Evolutionary conservation across 2,888 invertebrate genomes (phyloP), one percentile per base, ranked within the genome.

Genomic region (Ichneumoninae sp.): DNA sequence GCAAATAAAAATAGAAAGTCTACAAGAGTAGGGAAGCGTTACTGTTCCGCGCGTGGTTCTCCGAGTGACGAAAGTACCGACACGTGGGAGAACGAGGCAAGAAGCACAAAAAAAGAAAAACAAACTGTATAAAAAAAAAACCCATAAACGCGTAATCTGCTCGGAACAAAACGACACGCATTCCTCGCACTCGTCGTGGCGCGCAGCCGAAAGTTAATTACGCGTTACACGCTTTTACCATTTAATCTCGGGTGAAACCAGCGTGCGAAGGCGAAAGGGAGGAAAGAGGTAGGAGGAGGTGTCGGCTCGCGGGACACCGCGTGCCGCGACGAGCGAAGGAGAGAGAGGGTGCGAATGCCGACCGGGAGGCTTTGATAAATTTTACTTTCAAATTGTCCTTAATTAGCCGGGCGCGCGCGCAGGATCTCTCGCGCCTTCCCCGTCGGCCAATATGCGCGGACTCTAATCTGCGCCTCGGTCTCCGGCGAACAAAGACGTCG

Each of bases 151-250:
- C 40, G 78, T 72, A 79, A 78, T 77, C 69, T 40, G 71, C 26
- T 74, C 60, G 80, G 75, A 84, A 84, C 79, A 86, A 86, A 85
- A 85, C 83, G 80, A 84, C 82, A 72, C 72, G 75, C 70, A 84
- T 86, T 86, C 79, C 76, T 82, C 79, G 70, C 81, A 77, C 84
- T 79, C 65, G 40, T 65, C 82, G 62, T 50, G 68, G 52, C 57
- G 57, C 54, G 36, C 44, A 50, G 36, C 71, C 81, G 62, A 87
- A 86, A 87, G 86, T 86, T 86, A 86, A 87, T 87, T 87, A 87
- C 83, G 81, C 86, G 83, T 87, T 84, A 84, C 87, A 87, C 87
- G 86, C 84, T 86, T 84, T 87, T 86, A 86, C 87, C 86, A 87
- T 87, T 87, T 87, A 84, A 87, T 87, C 81, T 79, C 74, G 82